These are phyloP conservation scores for Lamellibrachia columna DNA, from an alignment of 2,888 invertebrate genomes.

Conservation along the genomic window DNA sequence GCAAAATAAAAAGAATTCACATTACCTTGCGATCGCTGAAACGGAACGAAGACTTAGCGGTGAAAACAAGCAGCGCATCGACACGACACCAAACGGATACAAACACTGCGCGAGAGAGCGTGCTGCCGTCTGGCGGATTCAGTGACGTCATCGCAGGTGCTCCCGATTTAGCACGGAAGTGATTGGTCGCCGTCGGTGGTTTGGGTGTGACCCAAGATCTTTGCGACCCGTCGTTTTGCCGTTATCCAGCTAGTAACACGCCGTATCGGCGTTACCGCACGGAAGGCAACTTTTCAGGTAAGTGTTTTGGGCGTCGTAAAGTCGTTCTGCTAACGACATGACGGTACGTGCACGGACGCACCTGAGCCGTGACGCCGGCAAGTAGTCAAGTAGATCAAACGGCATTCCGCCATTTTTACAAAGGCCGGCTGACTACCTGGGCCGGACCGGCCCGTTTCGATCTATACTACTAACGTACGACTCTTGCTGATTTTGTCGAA, in stretches of 20 bases:
- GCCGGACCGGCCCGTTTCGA: neutral
- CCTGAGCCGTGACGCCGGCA: constrained; percentile 2
- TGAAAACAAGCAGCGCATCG: neutral
- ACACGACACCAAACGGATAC: neutral
- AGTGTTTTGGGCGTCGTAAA: neutral
- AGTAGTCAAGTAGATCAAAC: neutral
- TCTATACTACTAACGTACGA: neutral
- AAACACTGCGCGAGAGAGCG: neutral
- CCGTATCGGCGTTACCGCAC: neutral
- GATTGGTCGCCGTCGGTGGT: neutral
- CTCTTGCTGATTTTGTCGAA: neutral
- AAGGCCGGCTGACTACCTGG: neutral
- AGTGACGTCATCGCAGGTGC: neutral
- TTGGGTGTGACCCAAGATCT: constrained; percentile 9
- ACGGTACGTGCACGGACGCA: neutral
- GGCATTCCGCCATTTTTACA: constrained; percentile 11
- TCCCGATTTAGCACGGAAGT: constrained; percentile 10
- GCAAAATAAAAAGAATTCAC: neutral
- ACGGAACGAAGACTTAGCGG: neutral
- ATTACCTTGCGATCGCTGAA: neutral
- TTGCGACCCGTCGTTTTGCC: neutral
- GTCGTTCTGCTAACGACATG: neutral
- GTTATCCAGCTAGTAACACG: neutral
- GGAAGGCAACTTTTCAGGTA: neutral
- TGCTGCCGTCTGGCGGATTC: neutral